Evolutionary conservation across 2,797 vertebrate species (phyloP).

Genomic region (Sandelia bainsii): DNA sequence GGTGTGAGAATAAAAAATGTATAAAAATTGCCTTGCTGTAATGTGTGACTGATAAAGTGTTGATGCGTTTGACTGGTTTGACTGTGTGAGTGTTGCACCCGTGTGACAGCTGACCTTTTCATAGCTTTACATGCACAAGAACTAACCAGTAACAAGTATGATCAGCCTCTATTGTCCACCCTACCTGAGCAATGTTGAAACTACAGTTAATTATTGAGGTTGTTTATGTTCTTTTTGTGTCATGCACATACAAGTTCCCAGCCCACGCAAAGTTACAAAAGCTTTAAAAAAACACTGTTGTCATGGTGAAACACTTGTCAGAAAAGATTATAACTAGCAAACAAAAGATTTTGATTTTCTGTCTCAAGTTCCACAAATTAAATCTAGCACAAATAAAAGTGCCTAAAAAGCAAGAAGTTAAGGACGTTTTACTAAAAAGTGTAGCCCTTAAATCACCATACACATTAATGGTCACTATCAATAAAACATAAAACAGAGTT

Average conservation of each 20-base stretch:
- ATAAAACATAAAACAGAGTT: neutral
- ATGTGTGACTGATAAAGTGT: constrained; percentile 9
- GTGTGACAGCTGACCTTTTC: constrained; percentile 35
- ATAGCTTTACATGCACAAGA: constrained; percentile 3
- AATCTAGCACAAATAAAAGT: neutral
- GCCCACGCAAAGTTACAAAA: neutral
- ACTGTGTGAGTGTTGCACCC: constrained; percentile 26
- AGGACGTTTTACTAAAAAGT: neutral
- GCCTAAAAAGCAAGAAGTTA: neutral
- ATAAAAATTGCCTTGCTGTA: constrained; percentile 8
- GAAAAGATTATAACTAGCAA: neutral
- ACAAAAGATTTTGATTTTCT: neutral
- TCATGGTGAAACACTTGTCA: neutral
- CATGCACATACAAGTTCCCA: neutral
- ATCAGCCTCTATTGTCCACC: neutral
- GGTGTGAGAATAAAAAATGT: constrained; percentile 54
- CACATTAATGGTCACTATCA: neutral
- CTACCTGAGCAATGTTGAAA: neutral
- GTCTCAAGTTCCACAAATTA: neutral
- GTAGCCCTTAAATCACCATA: neutral
- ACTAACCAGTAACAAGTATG: neutral
- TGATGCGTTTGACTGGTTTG: constrained; percentile 11
- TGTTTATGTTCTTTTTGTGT: neutral
- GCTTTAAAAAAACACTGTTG: too few relatives aligned
- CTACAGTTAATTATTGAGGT: neutral